Conservation (phyloP, 2,888 invertebrate genomes). For the Brenthis daphne region DNA sequence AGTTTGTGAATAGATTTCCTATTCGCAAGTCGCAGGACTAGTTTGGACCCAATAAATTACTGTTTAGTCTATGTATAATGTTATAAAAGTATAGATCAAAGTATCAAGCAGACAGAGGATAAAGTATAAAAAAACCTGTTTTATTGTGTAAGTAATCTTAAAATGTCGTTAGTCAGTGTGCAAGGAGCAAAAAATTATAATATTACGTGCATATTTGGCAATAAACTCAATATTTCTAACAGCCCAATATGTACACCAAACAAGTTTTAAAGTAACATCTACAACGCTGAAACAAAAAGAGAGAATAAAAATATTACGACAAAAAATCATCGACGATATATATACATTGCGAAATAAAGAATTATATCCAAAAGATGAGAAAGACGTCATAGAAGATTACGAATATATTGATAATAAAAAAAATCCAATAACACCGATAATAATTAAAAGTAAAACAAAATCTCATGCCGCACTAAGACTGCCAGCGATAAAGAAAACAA, state of each 20-base stretch:
- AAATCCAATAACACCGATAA: constrained; percentile 36
- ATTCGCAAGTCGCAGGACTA: too few species aligned
- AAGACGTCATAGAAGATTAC: constrained; percentile 19
- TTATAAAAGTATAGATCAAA: too few species aligned
- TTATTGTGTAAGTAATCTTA: too few species aligned
- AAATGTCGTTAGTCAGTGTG: too few species aligned
- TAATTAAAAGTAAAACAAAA: constrained; percentile 5
- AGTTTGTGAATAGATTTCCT: too few species aligned
- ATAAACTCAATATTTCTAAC: background rate
- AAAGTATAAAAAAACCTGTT: too few species aligned
- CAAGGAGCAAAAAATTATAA: too few species aligned
- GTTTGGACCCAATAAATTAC: too few species aligned
- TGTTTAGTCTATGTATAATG: too few species aligned
- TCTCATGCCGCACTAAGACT: constrained; percentile 15
- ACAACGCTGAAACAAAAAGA: constrained; percentile 27
- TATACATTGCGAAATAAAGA: background rate
- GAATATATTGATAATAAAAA: constrained; percentile 21
- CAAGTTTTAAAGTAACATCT: constrained; percentile 17
- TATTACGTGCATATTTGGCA: too few species aligned
- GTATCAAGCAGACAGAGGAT: too few species aligned
- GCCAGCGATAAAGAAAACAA: constrained; percentile 11
- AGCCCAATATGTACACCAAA: constrained; percentile 25
- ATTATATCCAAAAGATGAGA: constrained; percentile 4
- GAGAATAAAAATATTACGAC: constrained; percentile 30
- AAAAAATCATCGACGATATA: constrained; percentile 31